Conservation (phyloP, 92 coral and sea anemone genomes). For the Muricea muricata region DNA sequence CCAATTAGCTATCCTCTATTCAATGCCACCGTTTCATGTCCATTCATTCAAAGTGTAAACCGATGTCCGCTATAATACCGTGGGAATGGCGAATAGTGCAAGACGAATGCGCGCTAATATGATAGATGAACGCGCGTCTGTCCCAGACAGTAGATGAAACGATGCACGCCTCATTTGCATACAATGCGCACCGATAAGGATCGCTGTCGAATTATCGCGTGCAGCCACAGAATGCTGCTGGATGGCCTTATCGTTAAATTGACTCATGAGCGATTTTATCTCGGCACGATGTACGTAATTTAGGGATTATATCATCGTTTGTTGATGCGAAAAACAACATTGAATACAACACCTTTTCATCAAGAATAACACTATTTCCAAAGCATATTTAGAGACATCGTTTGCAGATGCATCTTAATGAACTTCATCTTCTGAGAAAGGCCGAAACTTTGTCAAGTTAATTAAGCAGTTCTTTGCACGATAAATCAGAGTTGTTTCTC, state of each 20-base stretch:
- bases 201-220: constrained; percentile 41
- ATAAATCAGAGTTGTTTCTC: no score
- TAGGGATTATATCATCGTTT: background rate
- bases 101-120: constrained; percentile 7
- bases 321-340: background rate
- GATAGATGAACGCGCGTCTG: constrained; percentile 5
- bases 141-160: background rate
- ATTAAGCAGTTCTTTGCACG: no score
- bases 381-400: no score
- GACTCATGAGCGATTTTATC: constrained; percentile 20
- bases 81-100: background rate
- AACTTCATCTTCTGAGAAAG: no score
- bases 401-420: no score
- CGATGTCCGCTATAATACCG: constrained; percentile 12
- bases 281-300: background rate
- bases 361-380: no score
- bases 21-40: background rate
- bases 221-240: constrained; percentile 10
- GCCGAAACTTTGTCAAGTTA: no score
- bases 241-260: background rate
- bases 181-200: constrained; percentile 3
- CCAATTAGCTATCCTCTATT: background rate
- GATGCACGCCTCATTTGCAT: constrained; percentile 19
- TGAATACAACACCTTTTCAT: background rate
- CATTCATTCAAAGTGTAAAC: background rate